Conservation (phyloP, 2,113 vertebrate species). For the Rhabdomys dilectus region DNA sequence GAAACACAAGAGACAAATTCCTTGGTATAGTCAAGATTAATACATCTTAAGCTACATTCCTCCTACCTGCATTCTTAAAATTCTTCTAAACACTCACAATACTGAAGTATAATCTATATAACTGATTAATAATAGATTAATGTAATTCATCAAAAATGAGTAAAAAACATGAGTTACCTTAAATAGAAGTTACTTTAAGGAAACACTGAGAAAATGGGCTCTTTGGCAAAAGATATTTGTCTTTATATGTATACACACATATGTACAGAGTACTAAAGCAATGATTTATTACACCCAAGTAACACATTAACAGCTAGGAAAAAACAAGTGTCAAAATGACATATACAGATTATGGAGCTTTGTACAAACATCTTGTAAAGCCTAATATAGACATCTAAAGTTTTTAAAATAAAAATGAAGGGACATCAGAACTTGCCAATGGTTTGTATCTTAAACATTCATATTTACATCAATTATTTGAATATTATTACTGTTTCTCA, state of each 20-base stretch:
- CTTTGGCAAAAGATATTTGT: background rate
- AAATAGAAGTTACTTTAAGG: conserved; percentile 33
- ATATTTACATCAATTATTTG: conserved; percentile 11
- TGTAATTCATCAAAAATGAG: conserved; percentile 34
- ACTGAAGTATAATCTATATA: background rate
- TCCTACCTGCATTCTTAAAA: conserved; percentile 20
- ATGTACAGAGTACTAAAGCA: background rate
- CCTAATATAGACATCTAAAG: conserved; percentile 3
- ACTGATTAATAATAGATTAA: background rate
- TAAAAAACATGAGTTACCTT: background rate
- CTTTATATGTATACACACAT: background rate
- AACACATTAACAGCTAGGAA: conserved; percentile 50
- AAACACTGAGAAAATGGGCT: conserved; percentile 22
- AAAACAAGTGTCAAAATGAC: conserved; percentile 58
- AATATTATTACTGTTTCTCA: background rate
- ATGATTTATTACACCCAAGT: conserved; percentile 41
- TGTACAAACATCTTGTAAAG: background rate
- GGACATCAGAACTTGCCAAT: background rate
- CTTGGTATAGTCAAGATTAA: background rate
- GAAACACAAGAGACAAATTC: background rate
- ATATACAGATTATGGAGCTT: conserved; percentile 15
- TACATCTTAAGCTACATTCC: conserved; percentile 31
- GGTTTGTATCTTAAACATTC: conserved; percentile 25
- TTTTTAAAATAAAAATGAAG: conserved; percentile 45
- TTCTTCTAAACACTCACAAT: conserved; percentile 29